Evolutionary conservation across 2,888 invertebrate species (phyloP).

Genomic region (Nysson spinosus): DNA sequence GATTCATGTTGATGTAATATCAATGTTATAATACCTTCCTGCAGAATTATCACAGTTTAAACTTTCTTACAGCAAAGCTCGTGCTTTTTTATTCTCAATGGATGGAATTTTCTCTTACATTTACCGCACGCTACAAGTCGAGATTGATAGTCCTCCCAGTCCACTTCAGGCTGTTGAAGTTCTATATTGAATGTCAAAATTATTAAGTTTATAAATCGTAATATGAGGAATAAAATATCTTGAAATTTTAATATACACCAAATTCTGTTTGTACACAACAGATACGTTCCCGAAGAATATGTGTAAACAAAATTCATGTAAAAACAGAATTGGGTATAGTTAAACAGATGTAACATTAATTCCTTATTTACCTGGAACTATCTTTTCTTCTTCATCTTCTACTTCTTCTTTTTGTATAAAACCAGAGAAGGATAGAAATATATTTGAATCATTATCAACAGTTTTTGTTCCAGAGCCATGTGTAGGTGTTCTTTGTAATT

Average conservation of each 20-base stretch:
- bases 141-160: conserved; percentile 65
- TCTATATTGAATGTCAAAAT: conserved; percentile 24
- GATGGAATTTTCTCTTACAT: conserved; percentile 65
- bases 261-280: too few relatives aligned
- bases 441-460: not conserved
- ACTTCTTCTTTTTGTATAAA: not conserved
- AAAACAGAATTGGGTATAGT: too few relatives aligned
- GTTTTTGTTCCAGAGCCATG: not conserved
- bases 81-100: conserved; percentile 62
- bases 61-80: conserved; percentile 41
- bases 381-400: too few relatives aligned
- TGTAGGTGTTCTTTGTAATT: conserved; percentile 63
- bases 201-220: not conserved
- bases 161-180: conserved; percentile 29
- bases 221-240: not conserved
- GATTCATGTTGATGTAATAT: not conserved
- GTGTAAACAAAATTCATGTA: too few relatives aligned
- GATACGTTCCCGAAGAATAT: too few relatives aligned
- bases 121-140: conserved; percentile 61
- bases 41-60: conserved; percentile 18
- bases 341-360: too few relatives aligned
- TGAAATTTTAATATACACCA: too few relatives aligned
- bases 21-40: not conserved
- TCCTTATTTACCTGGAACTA: too few relatives aligned
- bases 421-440: not conserved